phyloP scores from a whole-genome alignment of 1,140 invertebrate species.

The Drosophila trapezifrons region DNA sequence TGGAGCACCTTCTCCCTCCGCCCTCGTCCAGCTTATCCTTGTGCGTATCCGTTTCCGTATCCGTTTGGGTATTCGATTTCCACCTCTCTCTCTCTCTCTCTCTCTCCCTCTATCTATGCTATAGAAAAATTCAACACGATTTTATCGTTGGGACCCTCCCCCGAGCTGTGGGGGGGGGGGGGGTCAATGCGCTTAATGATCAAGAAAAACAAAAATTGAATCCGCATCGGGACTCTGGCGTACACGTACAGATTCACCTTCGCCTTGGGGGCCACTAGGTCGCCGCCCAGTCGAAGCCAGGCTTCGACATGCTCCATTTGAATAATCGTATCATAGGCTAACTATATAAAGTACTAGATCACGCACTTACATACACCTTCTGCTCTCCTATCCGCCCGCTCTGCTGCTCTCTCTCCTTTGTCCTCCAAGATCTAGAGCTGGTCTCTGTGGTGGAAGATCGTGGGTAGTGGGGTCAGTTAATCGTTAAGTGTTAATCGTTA shows the following conservation, averaged over 20 bases:
- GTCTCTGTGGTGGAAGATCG: constrained; percentile 5
- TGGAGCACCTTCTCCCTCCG: not conserved
- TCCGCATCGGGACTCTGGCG: constrained; percentile 17
- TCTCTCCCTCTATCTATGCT: constrained; percentile 36
- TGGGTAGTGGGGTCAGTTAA: constrained; percentile 1
- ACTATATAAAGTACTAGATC: constrained; percentile 50
- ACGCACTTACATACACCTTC: constrained; percentile 26
- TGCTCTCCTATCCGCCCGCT: not conserved
- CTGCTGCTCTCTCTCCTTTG: not conserved
- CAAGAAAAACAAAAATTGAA: constrained; percentile 12
- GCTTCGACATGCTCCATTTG: constrained; percentile 51
- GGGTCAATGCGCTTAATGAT: constrained; percentile 1
- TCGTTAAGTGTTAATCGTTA: not conserved
- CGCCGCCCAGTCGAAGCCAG: constrained; percentile 43
- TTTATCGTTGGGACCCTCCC: constrained; percentile 9
- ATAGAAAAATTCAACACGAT: constrained; percentile 47
- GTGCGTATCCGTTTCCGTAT: constrained; percentile 13
- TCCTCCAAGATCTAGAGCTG: constrained; percentile 1
- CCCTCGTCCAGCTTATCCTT: constrained; percentile 1
- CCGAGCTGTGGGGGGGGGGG: not conserved
- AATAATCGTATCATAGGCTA: constrained; percentile 47
- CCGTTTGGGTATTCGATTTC: constrained; percentile 17
- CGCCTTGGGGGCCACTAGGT: constrained; percentile 44
- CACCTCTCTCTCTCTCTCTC: too few relatives aligned
- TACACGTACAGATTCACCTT: constrained; percentile 30